Conservation (phyloP, 2,888 invertebrate genomes). For the Netelia fuscicornis region DNA sequence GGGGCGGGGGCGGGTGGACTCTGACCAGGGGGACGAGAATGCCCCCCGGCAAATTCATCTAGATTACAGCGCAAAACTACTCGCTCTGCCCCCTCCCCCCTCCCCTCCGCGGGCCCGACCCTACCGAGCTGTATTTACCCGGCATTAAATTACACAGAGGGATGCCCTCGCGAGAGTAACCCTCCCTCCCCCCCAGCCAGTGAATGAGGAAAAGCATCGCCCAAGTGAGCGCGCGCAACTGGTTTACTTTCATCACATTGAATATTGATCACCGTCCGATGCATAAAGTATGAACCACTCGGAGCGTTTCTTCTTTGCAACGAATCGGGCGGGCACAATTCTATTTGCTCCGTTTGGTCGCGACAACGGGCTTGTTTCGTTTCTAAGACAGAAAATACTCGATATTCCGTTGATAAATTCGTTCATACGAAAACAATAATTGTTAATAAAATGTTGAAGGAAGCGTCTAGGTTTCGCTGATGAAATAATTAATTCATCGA, state of each 20-base stretch:
- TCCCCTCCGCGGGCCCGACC: not conserved
- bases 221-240: slow-evolving; percentile 72
- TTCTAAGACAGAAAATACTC: no score
- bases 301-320: slow-evolving; percentile 78
- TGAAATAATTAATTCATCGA: not conserved
- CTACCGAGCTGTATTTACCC: slow-evolving; percentile 78
- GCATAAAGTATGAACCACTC: not conserved
- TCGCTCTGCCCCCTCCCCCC: slow-evolving; percentile 24
- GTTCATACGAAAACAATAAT: no score
- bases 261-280: slow-evolving; percentile 81
- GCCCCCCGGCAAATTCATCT: slow-evolving; percentile 80
- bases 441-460: no score
- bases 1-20: slow-evolving; percentile 64
- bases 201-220: slow-evolving; percentile 66
- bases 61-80: slow-evolving; percentile 75
- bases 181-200: slow-evolving; percentile 4
- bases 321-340: slow-evolving; percentile 47
- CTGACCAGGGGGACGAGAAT: slow-evolving; percentile 68
- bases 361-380: no score
- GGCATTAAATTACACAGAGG: slow-evolving; percentile 83
- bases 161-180: slow-evolving; percentile 75
- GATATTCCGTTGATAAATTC: no score
- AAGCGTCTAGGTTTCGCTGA: not conserved
- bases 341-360: no score
- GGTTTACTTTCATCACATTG: slow-evolving; percentile 82